Percentiles rank a stretch among this genome's conserved stretches.
Conservation (phyloP, 2,797 vertebrate species). For the Scarus forsteni region DNA sequence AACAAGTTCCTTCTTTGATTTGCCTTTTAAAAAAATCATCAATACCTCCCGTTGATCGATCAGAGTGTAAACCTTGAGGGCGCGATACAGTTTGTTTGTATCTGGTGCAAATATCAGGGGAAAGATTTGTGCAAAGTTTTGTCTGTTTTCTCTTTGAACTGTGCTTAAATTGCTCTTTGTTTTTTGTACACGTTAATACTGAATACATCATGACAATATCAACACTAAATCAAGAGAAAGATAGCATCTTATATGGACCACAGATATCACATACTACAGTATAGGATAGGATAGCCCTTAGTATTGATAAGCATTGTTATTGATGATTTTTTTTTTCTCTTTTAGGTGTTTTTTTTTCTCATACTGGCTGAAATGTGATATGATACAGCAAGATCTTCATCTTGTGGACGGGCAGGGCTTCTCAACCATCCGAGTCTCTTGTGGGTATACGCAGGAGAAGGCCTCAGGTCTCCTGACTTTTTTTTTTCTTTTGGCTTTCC, state of each 20-base stretch:
- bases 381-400: slow-evolving; percentile 81
- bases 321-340: slow-evolving; percentile 73
- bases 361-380: slow-evolving; percentile 81
- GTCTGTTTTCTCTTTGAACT: slow-evolving; percentile 77
- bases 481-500: slow-evolving; percentile 51
- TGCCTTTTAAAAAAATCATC: slow-evolving; percentile 39
- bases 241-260: slow-evolving; percentile 85
- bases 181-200: slow-evolving; percentile 82
- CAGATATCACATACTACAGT: slow-evolving; percentile 86
- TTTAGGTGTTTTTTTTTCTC: slow-evolving; percentile 45
- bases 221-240: slow-evolving; percentile 86
- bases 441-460: slow-evolving; percentile 59
- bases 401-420: slow-evolving; percentile 72
- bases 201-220: slow-evolving; percentile 85
- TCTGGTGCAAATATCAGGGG: slow-evolving; percentile 81
- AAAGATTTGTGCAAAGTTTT: slow-evolving; percentile 82
- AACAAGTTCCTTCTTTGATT: slow-evolving; percentile 51
- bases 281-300: slow-evolving; percentile 90
- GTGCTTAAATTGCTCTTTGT: slow-evolving; percentile 75
- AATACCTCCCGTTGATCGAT: slow-evolving; percentile 59
- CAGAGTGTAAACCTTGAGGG: slow-evolving; percentile 80
- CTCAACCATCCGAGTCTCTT: slow-evolving; percentile 69
- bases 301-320: slow-evolving; percentile 87
- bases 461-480: slow-evolving; percentile 63
- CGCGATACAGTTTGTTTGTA: slow-evolving; percentile 62